phyloP scores from a whole-genome alignment of 2,888 invertebrate genomes.

The Blastobasis adustella region DNA sequence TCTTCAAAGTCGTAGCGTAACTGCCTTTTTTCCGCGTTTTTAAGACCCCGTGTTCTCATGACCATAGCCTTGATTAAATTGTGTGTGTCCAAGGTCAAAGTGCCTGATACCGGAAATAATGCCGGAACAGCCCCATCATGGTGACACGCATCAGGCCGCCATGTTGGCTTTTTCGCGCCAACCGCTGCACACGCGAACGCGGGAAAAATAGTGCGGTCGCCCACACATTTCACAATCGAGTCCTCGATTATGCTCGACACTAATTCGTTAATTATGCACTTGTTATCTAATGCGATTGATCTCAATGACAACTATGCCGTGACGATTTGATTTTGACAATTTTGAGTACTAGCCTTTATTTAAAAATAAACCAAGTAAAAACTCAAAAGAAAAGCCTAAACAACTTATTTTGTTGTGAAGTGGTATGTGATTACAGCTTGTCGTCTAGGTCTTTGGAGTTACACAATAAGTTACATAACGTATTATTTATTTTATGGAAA shows the following conservation, averaged over 20 bases:
- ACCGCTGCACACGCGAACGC: neutral
- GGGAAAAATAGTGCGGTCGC: conserved; percentile 5
- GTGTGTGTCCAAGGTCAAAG: conserved; percentile 33
- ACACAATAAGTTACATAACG: too few species aligned
- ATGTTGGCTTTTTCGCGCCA: neutral
- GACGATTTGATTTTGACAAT: conserved; percentile 1
- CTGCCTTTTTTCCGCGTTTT: neutral
- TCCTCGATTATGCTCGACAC: conserved; percentile 6
- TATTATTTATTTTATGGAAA: too few species aligned
- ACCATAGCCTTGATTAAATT: conserved; percentile 33
- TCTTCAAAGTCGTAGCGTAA: neutral
- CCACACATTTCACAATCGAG: conserved; percentile 4
- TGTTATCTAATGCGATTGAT: conserved; percentile 3
- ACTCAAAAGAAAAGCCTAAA: too few species aligned
- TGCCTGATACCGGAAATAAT: conserved; percentile 19
- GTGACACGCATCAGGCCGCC: conserved; percentile 7
- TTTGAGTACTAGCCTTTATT: neutral
- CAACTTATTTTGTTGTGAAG: too few species aligned
- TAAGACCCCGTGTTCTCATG: conserved; percentile 7
- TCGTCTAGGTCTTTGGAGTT: too few species aligned
- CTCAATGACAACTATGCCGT: neutral
- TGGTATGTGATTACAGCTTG: too few species aligned
- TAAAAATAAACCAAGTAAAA: too few species aligned
- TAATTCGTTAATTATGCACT: conserved; percentile 8
- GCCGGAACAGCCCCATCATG: conserved; percentile 13